phyloP scores from a whole-genome alignment of 2,797 vertebrate species.

The Echiichthys vipera region DNA sequence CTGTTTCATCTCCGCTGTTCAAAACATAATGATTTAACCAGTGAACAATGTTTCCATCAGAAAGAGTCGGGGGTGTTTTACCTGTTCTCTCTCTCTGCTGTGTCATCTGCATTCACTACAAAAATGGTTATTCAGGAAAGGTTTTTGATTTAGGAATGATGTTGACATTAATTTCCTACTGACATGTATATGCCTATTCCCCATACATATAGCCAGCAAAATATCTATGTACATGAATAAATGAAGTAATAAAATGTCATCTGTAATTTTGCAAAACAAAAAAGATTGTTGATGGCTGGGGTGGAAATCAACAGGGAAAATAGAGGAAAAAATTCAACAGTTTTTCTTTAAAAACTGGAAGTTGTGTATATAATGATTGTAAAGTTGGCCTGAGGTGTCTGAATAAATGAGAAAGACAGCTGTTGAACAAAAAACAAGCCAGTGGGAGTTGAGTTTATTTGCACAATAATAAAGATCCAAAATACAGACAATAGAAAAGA shows the following conservation, averaged over 20 bases:
- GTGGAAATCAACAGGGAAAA: neutral
- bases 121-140: neutral
- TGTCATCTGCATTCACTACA: neutral
- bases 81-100: neutral
- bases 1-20: constrained; percentile 29
- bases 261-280: neutral
- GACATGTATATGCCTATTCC: neutral
- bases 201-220: too few relatives aligned
- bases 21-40: constrained; percentile 30
- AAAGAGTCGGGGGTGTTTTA: constrained; percentile 19
- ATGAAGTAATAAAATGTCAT: neutral
- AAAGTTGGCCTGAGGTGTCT: neutral
- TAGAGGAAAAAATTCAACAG: neutral
- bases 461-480: too few relatives aligned
- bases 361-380: neutral
- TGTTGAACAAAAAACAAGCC: neutral
- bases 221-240: neutral
- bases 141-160: neutral
- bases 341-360: neutral
- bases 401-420: fast-evolving
- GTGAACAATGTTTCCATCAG: constrained; percentile 20
- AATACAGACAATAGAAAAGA: too few relatives aligned
- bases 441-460: too few relatives aligned
- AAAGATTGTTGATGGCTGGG: neutral
- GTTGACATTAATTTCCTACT: neutral